Base-by-base conservation (phyloP, 2,113 vertebrate genomes). In the Xenus cinereus region DNA sequence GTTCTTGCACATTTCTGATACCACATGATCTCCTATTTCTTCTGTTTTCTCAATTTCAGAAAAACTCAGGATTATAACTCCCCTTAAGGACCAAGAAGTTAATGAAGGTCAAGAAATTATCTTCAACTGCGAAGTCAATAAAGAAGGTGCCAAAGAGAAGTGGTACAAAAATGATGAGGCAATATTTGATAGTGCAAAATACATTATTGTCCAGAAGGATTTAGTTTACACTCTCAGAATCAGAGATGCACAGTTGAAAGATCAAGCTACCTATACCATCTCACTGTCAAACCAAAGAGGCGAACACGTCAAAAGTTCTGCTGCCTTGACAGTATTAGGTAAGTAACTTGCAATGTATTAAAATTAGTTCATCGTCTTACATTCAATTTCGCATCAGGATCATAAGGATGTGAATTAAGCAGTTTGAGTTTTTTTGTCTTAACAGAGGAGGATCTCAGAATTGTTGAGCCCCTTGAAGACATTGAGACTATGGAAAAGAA, bases 401-500 rank as follows among this genome's bases (percentile, higher is more conserved):
- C 66, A 83, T 43, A 28, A 91, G 60, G 33, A 84, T 81, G 23
- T 86, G 95, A 93, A 90, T 80, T 74, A 93, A 96, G 77, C 6
- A 3, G 2, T 78, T 87, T 71, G 81, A 15, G 0, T 1, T 33
- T 89, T 74, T 95, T 80, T 62, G 19, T 90, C 84, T 81, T 77
- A 91, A 93, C 98, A 99, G 99, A 99, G 98, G 99, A 99, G 96
- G 99, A 98, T 54, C 98, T 99, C 62, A 98, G 95, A 97, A 99
- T 99, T 96, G 84, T 99, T 95, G 98, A 99, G 26, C 98, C 99
- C 78, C 98, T 99, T 57, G 98, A 99, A 97, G 99, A 99, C 88
- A 97, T 99, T 41, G 99, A 99, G 96, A 99, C 99, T 54, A 99
- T 99, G 98, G 99, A 99, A 97, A 99, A 99, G 98, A 99, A 99